Evolutionary conservation across 2,113 vertebrate genomes (phyloP), one percentile per base, ranked within the genome.

Genomic region (Laterallus jamaicensis): DNA sequence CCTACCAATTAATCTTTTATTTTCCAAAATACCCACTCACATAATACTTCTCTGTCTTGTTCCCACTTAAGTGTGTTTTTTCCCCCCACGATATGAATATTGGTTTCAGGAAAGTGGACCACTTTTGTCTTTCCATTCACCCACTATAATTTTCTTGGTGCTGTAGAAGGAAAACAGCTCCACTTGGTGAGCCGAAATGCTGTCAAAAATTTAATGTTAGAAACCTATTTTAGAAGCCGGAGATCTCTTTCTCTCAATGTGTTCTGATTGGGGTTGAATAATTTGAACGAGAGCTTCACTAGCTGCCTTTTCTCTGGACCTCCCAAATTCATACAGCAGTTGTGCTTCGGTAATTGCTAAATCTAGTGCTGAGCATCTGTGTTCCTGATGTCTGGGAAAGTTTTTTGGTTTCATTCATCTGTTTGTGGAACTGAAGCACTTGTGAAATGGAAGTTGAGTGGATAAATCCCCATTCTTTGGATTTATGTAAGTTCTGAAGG

Each of bases 21-120:
- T 81, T 37, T 86, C 24, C 29, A n/a, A 88, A 85, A 39, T n/a
- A 16, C 8, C 69, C 9, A 35, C 8, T 54, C 6, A 12, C 12
- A 4, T n/a, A 40, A 24, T 68, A 28, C 7, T 37, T 32, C 28
- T 56, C 5, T 2, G 50, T 24, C 52, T 67, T 94, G 15, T 28
- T 85, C 31, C 17, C 74, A 15, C 28, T 60, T 73, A 31, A 66
- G 37, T 15, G 16, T 13, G 9, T 21, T 18, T 6, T 64, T 4
- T 10, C 3, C 4, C 17, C 17, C 10, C 8, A 3, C 15, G 31
- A 32, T 7, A 20, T 3, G 9, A 31, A 17, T 11, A 2, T 47
- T 74, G 13, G 10, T 58, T 6, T 55, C 22, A 59, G 19, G 8
- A 59, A 62, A 10, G 18, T 28, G 16, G 35, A 49, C 29, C 15